phyloP scores from a whole-genome alignment of 2,113 vertebrate genomes.

The Onychorhynchus coronatus region DNA sequence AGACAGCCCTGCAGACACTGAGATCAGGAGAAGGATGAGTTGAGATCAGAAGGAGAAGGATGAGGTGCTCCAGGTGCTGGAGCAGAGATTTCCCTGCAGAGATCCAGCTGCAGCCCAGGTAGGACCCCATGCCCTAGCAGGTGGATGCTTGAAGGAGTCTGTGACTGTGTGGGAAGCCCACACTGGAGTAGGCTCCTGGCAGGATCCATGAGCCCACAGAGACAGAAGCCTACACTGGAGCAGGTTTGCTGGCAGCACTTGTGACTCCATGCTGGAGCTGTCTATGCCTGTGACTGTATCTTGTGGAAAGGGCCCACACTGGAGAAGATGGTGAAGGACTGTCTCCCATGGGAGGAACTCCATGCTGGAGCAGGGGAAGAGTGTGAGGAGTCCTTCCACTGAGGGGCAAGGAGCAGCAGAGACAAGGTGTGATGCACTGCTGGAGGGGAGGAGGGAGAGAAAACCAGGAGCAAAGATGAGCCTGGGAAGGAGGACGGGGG shows the following conservation, averaged over 20 bases:
- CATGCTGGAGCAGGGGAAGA: fast-evolving
- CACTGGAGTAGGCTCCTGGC: neutral
- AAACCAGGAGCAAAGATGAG: fast-evolving
- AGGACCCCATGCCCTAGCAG: fast-evolving
- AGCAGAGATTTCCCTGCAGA: neutral
- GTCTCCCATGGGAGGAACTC: neutral
- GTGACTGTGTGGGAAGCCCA: neutral
- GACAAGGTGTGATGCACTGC: neutral
- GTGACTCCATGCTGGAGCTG: neutral
- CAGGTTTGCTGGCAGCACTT: neutral
- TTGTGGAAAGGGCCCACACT: neutral
- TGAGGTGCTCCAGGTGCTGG: fast-evolving
- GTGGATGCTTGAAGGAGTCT: neutral
- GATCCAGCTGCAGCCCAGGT: neutral
- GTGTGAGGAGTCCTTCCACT: neutral
- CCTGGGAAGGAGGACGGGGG: neutral
- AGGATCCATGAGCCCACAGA: fast-evolving
- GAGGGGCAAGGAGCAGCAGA: neutral
- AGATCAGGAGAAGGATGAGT: neutral
- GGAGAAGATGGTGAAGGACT: neutral
- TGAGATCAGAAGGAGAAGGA: neutral
- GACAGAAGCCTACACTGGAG: neutral
- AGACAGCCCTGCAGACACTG: neutral
- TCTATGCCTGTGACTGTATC: neutral
- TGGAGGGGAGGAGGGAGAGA: neutral